Percentiles rank a stretch among this genome's conserved stretches.
Conservation (phyloP, 1,140 invertebrate species). For the Lasioglossum baleicum region DNA sequence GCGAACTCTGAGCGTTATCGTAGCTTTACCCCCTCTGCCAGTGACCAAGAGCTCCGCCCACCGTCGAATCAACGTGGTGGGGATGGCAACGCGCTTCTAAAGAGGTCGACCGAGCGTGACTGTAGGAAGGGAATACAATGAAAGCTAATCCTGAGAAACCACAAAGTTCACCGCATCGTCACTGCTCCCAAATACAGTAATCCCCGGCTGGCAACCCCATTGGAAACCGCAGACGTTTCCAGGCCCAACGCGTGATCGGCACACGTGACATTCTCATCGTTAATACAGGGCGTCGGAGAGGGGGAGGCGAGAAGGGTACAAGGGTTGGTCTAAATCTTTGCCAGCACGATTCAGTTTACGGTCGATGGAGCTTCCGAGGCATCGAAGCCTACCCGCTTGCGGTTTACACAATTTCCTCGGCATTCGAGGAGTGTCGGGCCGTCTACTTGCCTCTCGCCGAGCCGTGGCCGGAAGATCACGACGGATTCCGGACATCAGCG, state of each 20-base stretch:
- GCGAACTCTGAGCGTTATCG: no score
- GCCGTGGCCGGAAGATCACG: conserved; percentile 34
- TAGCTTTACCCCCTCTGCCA: no score
- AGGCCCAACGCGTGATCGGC: background rate
- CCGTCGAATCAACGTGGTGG: no score
- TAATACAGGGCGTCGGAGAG: background rate
- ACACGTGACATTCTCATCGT: conserved; percentile 1
- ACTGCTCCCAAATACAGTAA: background rate
- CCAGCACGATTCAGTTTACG: conserved; percentile 16
- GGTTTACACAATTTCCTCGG: conserved; percentile 41
- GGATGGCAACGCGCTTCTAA: background rate
- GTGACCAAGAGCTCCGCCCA: no score
- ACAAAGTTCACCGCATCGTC: background rate
- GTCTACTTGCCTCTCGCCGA: conserved; percentile 4
- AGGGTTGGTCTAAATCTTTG: conserved; percentile 19
- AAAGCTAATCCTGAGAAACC: background rate
- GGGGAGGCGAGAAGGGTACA: no score
- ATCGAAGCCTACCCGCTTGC: conserved; percentile 4
- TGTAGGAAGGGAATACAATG: background rate
- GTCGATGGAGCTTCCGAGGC: background rate
- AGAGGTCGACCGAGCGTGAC: background rate
- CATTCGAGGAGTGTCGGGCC: conserved; percentile 22
- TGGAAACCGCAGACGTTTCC: background rate
- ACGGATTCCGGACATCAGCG: conserved; percentile 29
- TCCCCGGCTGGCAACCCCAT: background rate